These are phyloP conservation scores for Penaeus chinensis DNA, from an alignment of 1,140 invertebrate genomes.

Conservation along the genomic window DNA sequence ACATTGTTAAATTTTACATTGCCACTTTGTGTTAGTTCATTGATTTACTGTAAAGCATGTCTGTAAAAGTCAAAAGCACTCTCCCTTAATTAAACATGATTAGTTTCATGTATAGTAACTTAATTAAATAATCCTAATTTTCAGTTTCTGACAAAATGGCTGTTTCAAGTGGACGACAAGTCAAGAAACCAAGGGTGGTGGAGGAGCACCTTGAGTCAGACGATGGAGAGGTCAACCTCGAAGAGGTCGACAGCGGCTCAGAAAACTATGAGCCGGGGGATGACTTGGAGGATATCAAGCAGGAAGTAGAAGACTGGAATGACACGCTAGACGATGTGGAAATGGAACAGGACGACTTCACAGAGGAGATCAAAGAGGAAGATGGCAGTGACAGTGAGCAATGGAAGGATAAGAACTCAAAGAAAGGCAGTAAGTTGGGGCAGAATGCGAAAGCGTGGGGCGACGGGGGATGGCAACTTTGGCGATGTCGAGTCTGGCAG, in stretches of 20 bases:
- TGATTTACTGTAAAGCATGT: too few relatives aligned
- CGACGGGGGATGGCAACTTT: too few relatives aligned
- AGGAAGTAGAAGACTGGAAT: neutral
- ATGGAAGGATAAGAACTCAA: too few relatives aligned
- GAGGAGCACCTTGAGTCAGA: constrained; percentile 14
- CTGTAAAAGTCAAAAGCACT: too few relatives aligned
- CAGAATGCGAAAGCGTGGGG: too few relatives aligned
- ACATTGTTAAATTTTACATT: too few relatives aligned
- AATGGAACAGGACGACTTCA: neutral
- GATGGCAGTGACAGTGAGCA: constrained; percentile 3
- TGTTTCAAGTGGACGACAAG: neutral
- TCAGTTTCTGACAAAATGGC: constrained; percentile 7
- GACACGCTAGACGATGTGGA: too few relatives aligned
- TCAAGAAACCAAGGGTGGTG: constrained; percentile 30
- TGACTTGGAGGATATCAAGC: constrained; percentile 11
- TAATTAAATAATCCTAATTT: neutral
- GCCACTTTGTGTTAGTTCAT: too few relatives aligned
- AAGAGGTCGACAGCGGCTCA: neutral
- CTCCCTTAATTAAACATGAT: too few relatives aligned
- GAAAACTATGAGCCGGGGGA: neutral
- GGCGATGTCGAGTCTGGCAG: too few relatives aligned
- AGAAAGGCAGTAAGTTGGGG: too few relatives aligned
- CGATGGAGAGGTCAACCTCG: neutral
- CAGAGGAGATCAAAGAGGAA: constrained; percentile 7
- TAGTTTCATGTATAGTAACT: neutral